phyloP scores from a whole-genome alignment of 2,113 vertebrate species.

The Malaclemys terrapin region DNA sequence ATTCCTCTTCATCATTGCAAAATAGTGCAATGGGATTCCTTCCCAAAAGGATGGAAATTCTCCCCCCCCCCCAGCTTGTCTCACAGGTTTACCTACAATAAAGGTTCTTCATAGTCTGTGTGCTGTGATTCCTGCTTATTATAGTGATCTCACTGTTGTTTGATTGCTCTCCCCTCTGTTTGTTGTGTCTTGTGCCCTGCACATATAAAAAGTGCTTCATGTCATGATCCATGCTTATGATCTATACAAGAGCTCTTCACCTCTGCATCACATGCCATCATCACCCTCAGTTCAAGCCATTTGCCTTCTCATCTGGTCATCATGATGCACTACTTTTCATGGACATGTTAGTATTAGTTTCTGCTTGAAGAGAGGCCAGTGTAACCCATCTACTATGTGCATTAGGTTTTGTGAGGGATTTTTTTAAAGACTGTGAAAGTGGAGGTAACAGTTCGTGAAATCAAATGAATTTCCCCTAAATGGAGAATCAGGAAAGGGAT shows the following conservation, averaged over 20 bases:
- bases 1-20: background rate
- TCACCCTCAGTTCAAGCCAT: rapidly evolving
- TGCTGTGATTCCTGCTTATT: rapidly evolving
- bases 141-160: rapidly evolving
- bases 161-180: background rate
- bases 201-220: background rate
- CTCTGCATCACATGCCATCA: rapidly evolving
- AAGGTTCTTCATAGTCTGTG: background rate
- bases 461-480: background rate
- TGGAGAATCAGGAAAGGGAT: background rate
- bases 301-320: background rate
- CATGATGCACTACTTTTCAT: rapidly evolving
- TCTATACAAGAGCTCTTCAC: rapidly evolving
- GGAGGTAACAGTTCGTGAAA: background rate
- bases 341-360: rapidly evolving
- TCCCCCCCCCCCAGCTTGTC: background rate
- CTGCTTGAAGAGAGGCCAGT: background rate
- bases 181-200: background rate
- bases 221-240: background rate
- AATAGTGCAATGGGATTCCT: background rate
- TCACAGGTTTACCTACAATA: background rate
- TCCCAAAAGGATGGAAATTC: background rate
- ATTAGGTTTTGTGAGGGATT: rapidly evolving
- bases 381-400: background rate
- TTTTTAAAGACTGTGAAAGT: background rate